These are phyloP conservation scores for Celastrina argiolus DNA, from an alignment of 2,888 invertebrate species.

Conservation along the genomic window DNA sequence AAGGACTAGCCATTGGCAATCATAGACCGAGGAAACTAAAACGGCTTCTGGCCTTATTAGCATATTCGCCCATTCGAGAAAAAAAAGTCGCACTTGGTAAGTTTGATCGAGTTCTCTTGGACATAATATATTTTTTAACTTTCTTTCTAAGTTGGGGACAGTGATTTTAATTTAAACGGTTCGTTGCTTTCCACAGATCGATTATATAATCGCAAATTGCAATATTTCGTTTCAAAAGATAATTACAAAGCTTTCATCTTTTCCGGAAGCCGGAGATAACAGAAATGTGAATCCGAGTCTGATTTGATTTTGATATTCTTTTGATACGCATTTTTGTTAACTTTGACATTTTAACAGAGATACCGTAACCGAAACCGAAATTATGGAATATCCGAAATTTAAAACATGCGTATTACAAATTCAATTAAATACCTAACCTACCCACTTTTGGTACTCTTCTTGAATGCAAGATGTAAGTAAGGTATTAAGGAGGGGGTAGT, in stretches of 20 bases:
- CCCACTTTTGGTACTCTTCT: too few relatives aligned
- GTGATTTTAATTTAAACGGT: not conserved
- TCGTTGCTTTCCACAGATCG: not conserved
- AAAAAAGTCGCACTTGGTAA: too few relatives aligned
- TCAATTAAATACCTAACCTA: too few relatives aligned
- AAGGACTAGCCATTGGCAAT: too few relatives aligned
- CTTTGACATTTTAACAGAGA: not conserved
- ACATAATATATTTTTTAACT: slow-evolving; percentile 6
- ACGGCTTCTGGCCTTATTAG: too few relatives aligned
- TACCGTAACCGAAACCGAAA: too few relatives aligned
- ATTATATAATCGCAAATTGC: not conserved
- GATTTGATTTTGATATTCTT: not conserved
- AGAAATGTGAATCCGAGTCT: not conserved
- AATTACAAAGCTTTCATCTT: not conserved
- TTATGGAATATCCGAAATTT: too few relatives aligned
- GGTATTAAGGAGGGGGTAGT: too few relatives aligned
- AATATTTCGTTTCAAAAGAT: not conserved
- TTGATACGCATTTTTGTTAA: not conserved
- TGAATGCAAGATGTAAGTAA: too few relatives aligned
- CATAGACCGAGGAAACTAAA: too few relatives aligned
- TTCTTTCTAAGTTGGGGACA: not conserved
- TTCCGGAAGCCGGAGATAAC: not conserved
- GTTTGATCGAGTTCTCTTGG: not conserved
- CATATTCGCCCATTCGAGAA: too few relatives aligned
- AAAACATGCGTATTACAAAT: too few relatives aligned